Evolutionary conservation across 2,113 vertebrate genomes (phyloP).

Genomic region (Tupaia chinensis): DNA sequence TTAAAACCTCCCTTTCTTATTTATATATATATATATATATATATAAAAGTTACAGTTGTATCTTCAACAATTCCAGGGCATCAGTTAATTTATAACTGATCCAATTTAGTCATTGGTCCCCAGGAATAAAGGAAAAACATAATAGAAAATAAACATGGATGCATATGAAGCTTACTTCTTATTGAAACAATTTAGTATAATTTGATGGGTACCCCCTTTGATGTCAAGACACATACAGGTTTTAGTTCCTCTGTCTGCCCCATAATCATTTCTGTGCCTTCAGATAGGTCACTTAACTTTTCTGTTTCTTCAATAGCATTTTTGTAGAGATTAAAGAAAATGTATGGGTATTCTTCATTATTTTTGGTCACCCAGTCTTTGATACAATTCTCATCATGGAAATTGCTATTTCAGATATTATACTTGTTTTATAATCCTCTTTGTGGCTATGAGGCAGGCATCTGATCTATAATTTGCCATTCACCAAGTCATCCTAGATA

Average conservation of each 20-base stretch:
- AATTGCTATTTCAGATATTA: neutral
- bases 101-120: neutral
- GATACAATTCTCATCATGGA: neutral
- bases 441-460: neutral
- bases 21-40: neutral
- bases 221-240: neutral
- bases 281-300: slow-evolving; percentile 4
- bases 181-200: slow-evolving; percentile 1
- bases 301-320: neutral
- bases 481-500: neutral
- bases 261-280: slow-evolving; percentile 3
- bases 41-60: slow-evolving; percentile 25
- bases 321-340: neutral
- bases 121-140: neutral
- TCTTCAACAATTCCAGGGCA: neutral
- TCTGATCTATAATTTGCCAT: neutral
- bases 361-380: neutral
- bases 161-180: neutral
- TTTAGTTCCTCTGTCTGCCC: neutral
- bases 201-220: neutral
- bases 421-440: neutral
- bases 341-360: neutral
- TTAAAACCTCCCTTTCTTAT: neutral
- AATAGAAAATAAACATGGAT: neutral
- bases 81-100: slow-evolving; percentile 10